phyloP scores from a whole-genome alignment of 2,797 vertebrate genomes.

The Chaenodraco wilsoni region DNA sequence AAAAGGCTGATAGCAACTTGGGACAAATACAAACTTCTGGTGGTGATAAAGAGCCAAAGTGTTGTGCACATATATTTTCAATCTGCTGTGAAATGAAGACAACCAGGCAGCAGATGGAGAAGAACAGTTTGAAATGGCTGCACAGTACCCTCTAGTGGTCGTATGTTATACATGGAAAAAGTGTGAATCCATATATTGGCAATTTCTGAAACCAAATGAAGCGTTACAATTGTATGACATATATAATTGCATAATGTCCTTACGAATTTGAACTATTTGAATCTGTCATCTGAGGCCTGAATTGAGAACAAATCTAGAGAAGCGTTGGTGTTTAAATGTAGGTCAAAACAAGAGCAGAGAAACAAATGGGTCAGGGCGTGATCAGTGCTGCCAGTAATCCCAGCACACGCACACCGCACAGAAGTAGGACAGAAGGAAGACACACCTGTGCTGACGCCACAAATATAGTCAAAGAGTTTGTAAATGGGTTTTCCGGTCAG shows the following conservation, averaged over 20 bases:
- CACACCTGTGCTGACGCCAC: slow-evolving; percentile 97
- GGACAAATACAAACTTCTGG: slow-evolving; percentile 54
- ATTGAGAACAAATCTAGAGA: neutral
- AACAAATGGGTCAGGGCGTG: slow-evolving; percentile 58
- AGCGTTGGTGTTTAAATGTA: slow-evolving; percentile 26
- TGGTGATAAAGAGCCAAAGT: slow-evolving; percentile 45
- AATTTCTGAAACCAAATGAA: slow-evolving; percentile 7
- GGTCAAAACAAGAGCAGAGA: slow-evolving; percentile 47
- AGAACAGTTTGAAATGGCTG: slow-evolving; percentile 1
- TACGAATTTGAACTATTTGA: neutral
- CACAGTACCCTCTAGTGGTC: slow-evolving; percentile 62
- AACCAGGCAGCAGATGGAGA: slow-evolving; percentile 3
- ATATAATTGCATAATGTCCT: neutral
- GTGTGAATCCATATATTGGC: rapidly evolving
- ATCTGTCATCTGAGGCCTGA: neutral
- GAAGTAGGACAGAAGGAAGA: slow-evolving; percentile 46
- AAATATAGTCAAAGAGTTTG: slow-evolving; percentile 96
- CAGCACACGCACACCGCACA: slow-evolving; percentile 37
- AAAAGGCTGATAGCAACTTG: slow-evolving; percentile 23
- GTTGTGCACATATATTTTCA: slow-evolving; percentile 37
- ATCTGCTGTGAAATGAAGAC: slow-evolving; percentile 35
- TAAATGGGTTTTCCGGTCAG: slow-evolving; percentile 93
- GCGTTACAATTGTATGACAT: neutral
- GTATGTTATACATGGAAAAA: neutral
- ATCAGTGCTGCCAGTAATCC: slow-evolving; percentile 54